A percentile compares a stretch with the other conserved stretches of the same genome.
Evolutionary conservation across 2,888 invertebrate species (phyloP).

Genomic region (Acanthoscelides obtectus): DNA sequence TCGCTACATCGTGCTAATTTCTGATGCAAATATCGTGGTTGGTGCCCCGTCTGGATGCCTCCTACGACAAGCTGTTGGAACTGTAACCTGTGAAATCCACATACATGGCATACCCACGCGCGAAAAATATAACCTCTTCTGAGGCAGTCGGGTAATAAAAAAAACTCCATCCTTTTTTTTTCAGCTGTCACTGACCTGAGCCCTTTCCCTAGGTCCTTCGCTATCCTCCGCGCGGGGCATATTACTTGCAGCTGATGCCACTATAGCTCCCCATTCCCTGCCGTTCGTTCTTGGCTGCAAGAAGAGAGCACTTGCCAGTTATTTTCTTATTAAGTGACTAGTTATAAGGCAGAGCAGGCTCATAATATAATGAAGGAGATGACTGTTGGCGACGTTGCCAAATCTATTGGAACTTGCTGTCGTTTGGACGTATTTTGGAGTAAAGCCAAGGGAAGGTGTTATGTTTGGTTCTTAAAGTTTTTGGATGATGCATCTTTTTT

Average conservation of each 20-base stretch:
- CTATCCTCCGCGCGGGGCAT: neutral
- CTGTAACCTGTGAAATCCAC: too few relatives aligned
- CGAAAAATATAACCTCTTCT: too few relatives aligned
- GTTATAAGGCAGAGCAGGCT: slow-evolving; percentile 29
- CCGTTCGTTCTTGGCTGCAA: slow-evolving; percentile 8
- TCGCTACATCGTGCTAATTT: too few relatives aligned
- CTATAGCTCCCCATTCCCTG: slow-evolving; percentile 21
- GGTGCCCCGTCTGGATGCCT: too few relatives aligned
- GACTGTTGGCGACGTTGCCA: neutral
- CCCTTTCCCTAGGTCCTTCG: neutral
- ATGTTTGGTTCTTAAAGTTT: too few relatives aligned
- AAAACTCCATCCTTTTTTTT: neutral
- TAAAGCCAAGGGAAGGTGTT: neutral
- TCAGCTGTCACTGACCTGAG: neutral
- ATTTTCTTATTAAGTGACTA: slow-evolving; percentile 33
- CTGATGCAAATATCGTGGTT: too few relatives aligned
- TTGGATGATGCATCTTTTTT: too few relatives aligned
- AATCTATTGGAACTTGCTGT: neutral
- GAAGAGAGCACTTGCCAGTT: slow-evolving; percentile 8
- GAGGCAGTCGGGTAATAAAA: too few relatives aligned
- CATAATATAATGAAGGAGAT: slow-evolving; percentile 11
- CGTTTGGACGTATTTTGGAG: neutral
- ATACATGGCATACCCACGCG: too few relatives aligned
- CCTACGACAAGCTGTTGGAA: too few relatives aligned
- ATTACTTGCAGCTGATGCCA: slow-evolving; percentile 23